These are phyloP conservation scores for Bhutanitis thaidina DNA, from an alignment of 2,888 invertebrate genomes.

Conservation along the genomic window DNA sequence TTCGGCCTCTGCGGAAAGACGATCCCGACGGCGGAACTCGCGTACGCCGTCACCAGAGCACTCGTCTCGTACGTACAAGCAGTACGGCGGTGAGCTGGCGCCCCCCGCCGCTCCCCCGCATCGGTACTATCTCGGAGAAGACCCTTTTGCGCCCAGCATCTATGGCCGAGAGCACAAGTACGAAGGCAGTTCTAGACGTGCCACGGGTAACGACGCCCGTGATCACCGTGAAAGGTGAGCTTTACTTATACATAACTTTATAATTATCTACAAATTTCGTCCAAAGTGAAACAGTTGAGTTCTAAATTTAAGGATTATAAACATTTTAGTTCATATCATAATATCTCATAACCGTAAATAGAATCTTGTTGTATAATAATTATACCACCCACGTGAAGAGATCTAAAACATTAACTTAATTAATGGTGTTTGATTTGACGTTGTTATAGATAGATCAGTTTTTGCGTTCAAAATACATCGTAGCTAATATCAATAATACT, in stretches of 20 bases:
- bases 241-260: constrained; percentile 4
- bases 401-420: constrained; percentile 52
- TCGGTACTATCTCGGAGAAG: constrained; percentile 91
- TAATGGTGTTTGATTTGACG: constrained; percentile 51
- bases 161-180: constrained; percentile 92
- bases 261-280: constrained; percentile 6
- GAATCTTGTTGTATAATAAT: constrained; percentile 58
- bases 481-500: no score
- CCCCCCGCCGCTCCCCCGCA: constrained; percentile 81
- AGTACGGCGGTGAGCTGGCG: constrained; percentile 71
- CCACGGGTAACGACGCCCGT: constrained; percentile 61
- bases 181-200: constrained; percentile 81
- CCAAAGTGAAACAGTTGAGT: not conserved
- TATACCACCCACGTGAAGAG: constrained; percentile 51
- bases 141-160: constrained; percentile 91
- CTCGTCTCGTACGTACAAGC: constrained; percentile 71
- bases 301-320: constrained; percentile 2
- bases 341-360: constrained; percentile 56
- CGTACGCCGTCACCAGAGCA: constrained; percentile 82
- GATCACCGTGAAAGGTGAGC: constrained; percentile 74
- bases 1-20: constrained; percentile 84
- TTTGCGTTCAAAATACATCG: no score
- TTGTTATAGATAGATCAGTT: constrained; percentile 54
- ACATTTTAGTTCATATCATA: constrained; percentile 32
- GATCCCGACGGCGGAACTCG: constrained; percentile 81